Evolutionary conservation across 2,888 invertebrate genomes (phyloP).

Genomic region (Gonocerus acuteangulatus): DNA sequence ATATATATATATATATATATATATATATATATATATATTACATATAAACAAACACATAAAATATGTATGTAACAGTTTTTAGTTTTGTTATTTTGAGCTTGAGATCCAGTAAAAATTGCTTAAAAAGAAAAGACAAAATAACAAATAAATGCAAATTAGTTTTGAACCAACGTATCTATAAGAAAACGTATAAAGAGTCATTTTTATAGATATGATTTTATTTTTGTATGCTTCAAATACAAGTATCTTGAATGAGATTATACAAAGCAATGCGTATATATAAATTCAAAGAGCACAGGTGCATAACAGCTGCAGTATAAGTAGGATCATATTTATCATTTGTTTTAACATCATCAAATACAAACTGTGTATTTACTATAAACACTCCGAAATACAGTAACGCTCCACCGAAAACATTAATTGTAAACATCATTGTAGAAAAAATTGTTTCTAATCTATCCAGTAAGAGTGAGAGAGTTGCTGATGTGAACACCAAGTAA

Average conservation of each 20-base stretch:
- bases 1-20: too few relatives aligned
- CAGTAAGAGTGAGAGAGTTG: slow-evolving; percentile 10
- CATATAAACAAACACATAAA: too few relatives aligned
- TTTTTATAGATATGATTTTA: too few relatives aligned
- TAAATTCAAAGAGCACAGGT: slow-evolving; percentile 25
- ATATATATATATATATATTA: too few relatives aligned
- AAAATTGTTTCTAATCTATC: background rate
- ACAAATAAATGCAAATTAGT: too few relatives aligned
- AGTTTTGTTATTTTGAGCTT: too few relatives aligned
- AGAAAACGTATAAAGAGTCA: too few relatives aligned
- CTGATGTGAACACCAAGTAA: slow-evolving; percentile 6
- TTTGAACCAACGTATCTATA: too few relatives aligned
- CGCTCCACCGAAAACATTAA: slow-evolving; percentile 28
- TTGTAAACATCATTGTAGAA: background rate
- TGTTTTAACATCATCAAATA: slow-evolving; percentile 1
- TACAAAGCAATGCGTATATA: slow-evolving; percentile 26
- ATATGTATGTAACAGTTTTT: too few relatives aligned
- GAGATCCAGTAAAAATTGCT: too few relatives aligned
- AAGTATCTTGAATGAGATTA: background rate
- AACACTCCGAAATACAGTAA: slow-evolving; percentile 24
- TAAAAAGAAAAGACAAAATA: too few relatives aligned
- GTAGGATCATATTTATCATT: slow-evolving; percentile 23
- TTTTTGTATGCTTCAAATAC: too few relatives aligned
- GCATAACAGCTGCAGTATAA: slow-evolving; percentile 19
- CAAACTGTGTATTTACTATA: slow-evolving; percentile 19